phyloP scores from a whole-genome alignment of 2,113 vertebrate genomes.

The Dicrurus megarhynchus region DNA sequence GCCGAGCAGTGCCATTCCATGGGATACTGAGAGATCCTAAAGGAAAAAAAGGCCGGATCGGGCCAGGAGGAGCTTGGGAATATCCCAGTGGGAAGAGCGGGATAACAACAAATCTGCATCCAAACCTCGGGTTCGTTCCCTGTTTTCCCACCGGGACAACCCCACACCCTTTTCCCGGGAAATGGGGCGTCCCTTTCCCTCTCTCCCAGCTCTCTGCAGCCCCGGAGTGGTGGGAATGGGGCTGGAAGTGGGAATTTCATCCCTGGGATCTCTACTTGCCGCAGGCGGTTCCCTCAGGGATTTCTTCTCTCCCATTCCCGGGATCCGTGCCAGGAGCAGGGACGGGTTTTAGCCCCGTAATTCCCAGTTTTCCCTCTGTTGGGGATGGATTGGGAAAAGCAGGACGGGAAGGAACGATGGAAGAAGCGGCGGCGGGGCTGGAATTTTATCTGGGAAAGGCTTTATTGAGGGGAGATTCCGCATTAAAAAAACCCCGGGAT shows the following conservation, averaged over 20 bases:
- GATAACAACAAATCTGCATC: not conserved
- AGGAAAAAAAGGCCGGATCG: not conserved
- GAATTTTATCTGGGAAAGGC: not conserved
- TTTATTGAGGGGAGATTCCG: not conserved
- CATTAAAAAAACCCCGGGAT: rapidly evolving
- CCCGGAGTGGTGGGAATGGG: not conserved
- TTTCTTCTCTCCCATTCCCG: not conserved
- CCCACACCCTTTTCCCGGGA: rapidly evolving
- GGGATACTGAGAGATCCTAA: not conserved
- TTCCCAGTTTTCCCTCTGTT: not conserved
- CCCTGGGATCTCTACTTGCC: not conserved
- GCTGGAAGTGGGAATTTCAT: not conserved
- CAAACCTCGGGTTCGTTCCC: not conserved
- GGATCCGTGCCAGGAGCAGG: rapidly evolving
- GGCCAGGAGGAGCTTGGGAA: not conserved
- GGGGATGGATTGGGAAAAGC: not conserved
- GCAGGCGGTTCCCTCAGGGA: too few species aligned
- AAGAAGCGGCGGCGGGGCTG: too few species aligned
- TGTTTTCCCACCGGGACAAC: not conserved
- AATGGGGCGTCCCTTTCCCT: not conserved
- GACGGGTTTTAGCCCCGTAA: not conserved
- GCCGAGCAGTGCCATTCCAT: not conserved
- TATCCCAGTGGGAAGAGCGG: not conserved
- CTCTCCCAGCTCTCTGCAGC: not conserved
- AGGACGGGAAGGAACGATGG: rapidly evolving